A percentile compares a stretch with the other conserved stretches of the same genome.
These are phyloP conservation scores for Trachelus stipa DNA, from an alignment of 2,888 invertebrate species.

Conservation along the genomic window DNA sequence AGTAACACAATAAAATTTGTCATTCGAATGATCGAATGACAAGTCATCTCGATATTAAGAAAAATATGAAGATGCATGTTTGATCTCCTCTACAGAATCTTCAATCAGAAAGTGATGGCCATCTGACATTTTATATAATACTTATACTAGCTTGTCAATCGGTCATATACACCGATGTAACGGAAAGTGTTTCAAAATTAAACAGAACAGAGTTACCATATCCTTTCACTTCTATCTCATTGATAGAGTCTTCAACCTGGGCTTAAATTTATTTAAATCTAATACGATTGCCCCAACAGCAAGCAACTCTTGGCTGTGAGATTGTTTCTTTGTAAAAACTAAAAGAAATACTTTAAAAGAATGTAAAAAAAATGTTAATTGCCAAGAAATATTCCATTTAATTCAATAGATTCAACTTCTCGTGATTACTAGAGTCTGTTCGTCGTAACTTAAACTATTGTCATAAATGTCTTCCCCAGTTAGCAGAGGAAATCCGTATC, in stretches of 20 bases:
- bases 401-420: not conserved
- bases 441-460: not conserved
- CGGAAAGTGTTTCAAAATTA: not conserved
- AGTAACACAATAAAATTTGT: not conserved
- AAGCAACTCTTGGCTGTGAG: not conserved
- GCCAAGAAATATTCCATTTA: not conserved
- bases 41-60: not conserved
- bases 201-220: not conserved
- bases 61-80: not conserved
- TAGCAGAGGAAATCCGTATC: not conserved
- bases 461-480: not conserved
- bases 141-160: not conserved
- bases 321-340: not conserved
- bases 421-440: not conserved
- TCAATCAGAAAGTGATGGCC: not conserved
- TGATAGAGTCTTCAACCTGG: no score
- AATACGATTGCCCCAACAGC: not conserved
- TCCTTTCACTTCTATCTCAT: not conserved
- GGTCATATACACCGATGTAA: not conserved
- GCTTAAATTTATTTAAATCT: not conserved
- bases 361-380: not conserved
- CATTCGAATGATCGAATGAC: no score
- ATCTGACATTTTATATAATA: not conserved
- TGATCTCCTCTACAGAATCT: not conserved
- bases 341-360: no score